Conservation (phyloP, 2,888 invertebrate genomes). For the Cephus spinipes region DNA sequence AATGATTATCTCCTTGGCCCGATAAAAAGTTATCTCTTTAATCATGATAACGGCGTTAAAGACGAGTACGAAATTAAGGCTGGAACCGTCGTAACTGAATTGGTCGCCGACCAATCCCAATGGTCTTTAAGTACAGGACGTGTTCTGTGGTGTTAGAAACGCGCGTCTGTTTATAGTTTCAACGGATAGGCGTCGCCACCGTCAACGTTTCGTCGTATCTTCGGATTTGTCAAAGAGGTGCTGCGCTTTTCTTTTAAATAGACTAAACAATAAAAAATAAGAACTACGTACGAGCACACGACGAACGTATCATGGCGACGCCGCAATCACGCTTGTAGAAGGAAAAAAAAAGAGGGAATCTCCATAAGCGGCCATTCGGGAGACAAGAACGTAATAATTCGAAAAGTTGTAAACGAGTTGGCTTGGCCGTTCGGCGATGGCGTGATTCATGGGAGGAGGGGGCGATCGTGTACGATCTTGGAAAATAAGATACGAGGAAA, state of each 20-base stretch:
- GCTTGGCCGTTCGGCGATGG: neutral
- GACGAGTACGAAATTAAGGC: neutral
- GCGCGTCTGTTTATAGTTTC: neutral
- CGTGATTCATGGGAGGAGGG: neutral
- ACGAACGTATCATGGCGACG: neutral
- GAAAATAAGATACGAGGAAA: neutral
- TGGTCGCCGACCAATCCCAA: neutral
- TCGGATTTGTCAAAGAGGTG: neutral
- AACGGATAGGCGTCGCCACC: neutral
- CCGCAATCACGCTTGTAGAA: neutral
- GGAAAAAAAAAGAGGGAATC: neutral
- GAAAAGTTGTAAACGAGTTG: neutral
- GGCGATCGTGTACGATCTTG: neutral
- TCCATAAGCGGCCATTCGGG: neutral
- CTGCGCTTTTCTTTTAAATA: too few species aligned
- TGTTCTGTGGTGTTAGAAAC: neutral
- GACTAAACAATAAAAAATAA: too few species aligned
- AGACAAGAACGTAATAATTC: neutral
- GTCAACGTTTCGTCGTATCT: neutral
- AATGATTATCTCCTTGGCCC: neutral
- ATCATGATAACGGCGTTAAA: neutral
- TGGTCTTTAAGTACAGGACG: neutral
- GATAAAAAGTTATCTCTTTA: neutral
- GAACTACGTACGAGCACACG: neutral
- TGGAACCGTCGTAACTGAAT: neutral